phyloP scores from a whole-genome alignment of 2,113 vertebrate species.

The Thamnaconus septentrionalis region DNA sequence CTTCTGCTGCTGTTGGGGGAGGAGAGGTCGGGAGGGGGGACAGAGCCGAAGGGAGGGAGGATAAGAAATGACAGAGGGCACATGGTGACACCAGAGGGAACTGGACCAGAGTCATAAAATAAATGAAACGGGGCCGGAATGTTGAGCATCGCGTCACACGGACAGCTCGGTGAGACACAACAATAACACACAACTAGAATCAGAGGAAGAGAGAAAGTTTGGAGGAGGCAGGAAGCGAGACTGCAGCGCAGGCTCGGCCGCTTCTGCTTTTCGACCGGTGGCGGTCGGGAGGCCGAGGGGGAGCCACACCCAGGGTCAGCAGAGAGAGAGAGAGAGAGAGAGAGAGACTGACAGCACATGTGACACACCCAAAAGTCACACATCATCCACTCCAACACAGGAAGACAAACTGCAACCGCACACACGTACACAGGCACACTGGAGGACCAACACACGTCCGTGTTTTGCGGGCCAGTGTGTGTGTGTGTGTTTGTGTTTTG shows the following conservation, averaged over 20 bases:
- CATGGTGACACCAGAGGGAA: too few species aligned
- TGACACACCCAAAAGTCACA: slow-evolving; percentile 28
- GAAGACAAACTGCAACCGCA: background rate
- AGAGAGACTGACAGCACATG: background rate
- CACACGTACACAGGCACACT: background rate
- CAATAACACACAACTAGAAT: background rate
- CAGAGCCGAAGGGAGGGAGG: background rate
- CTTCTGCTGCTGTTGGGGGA: background rate
- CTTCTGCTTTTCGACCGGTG: slow-evolving; percentile 38
- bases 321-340: background rate
- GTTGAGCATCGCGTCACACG: too few species aligned
- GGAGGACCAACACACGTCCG: background rate
- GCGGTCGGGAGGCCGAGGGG: too few species aligned
- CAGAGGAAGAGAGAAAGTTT: slow-evolving; percentile 21
- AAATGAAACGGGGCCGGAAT: too few species aligned
- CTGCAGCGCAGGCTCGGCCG: background rate
- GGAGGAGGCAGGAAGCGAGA: slow-evolving; percentile 4
- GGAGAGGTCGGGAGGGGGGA: slow-evolving; percentile 2
- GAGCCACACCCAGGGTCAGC: slow-evolving; percentile 50
- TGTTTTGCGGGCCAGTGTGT: too few species aligned
- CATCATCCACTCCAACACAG: background rate
- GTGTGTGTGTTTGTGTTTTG: too few species aligned
- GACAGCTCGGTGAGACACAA: background rate
- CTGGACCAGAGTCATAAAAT: too few species aligned
- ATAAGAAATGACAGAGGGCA: background rate